A percentile compares a stretch with the other conserved stretches of the same genome.
Evolutionary conservation across 2,888 invertebrate genomes (phyloP).

Genomic region (Fissipunctia ypsillon): DNA sequence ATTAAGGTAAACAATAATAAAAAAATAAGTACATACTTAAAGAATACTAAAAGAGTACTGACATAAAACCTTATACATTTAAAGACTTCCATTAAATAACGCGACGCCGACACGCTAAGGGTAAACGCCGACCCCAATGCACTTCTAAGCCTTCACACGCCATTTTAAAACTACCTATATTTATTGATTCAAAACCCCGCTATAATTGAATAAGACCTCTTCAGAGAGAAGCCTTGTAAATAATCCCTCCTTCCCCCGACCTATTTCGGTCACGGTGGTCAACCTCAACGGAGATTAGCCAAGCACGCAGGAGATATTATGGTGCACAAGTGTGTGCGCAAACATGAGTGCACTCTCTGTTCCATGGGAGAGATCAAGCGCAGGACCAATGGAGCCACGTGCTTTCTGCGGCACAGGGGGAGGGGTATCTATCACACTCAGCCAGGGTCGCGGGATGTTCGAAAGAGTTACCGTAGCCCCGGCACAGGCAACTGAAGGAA

Average conservation of each 20-base stretch:
- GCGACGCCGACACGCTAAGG: constrained; percentile 7
- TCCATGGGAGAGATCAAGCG: background rate
- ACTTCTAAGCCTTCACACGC: constrained; percentile 44
- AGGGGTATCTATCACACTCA: too few relatives aligned
- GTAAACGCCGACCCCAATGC: constrained; percentile 22
- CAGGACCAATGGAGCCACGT: background rate
- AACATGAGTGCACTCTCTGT: background rate
- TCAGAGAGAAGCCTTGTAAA: constrained; percentile 8
- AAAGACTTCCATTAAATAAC: constrained; percentile 11
- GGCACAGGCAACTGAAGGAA: too few relatives aligned
- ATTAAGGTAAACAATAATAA: too few relatives aligned
- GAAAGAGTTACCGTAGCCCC: too few relatives aligned
- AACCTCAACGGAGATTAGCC: background rate
- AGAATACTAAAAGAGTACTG: background rate
- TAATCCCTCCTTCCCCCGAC: background rate
- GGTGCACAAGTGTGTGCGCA: background rate
- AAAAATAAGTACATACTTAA: too few relatives aligned
- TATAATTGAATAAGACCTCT: constrained; percentile 57
- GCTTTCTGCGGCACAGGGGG: too few relatives aligned
- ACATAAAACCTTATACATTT: background rate
- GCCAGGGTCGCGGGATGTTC: too few relatives aligned
- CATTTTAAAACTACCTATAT: constrained; percentile 55
- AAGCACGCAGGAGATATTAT: background rate
- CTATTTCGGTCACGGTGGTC: too few relatives aligned
- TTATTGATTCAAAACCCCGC: constrained; percentile 48